These are phyloP conservation scores for Todus mexicanus DNA, from an alignment of 2,797 vertebrate genomes.

Conservation along the genomic window DNA sequence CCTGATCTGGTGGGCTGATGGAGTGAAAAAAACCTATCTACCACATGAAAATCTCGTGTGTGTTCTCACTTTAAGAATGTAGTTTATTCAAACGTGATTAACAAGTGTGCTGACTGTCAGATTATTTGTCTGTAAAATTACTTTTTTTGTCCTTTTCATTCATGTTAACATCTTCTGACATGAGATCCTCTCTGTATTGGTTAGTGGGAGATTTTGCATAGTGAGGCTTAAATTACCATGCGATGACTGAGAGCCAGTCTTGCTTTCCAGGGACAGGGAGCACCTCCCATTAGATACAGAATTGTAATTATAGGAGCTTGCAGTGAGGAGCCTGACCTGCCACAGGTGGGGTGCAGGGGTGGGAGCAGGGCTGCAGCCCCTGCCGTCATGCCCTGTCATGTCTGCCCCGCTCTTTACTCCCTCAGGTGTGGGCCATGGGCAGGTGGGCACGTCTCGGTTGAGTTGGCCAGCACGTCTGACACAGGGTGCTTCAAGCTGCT, in stretches of 20 bases:
- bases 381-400: neutral
- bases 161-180: neutral
- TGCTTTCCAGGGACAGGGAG: neutral
- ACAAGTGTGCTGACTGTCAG: neutral
- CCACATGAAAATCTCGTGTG: neutral
- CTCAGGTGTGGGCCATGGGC: fast-evolving
- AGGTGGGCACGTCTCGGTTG: fast-evolving
- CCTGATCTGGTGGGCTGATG: neutral
- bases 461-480: fast-evolving
- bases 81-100: neutral
- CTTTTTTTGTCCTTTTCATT: neutral
- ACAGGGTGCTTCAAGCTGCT: neutral
- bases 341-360: neutral
- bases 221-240: neutral
- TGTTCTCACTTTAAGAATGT: neutral
- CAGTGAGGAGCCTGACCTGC: neutral
- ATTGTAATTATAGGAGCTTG: neutral
- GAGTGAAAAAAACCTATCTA: neutral
- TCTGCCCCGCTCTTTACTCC: neutral
- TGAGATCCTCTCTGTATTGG: neutral
- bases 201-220: neutral
- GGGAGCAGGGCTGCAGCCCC: neutral
- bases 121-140: neutral
- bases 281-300: fast-evolving
- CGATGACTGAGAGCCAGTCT: neutral